A percentile compares a stretch with the other conserved stretches of the same genome.
These are phyloP conservation scores for Phortica variegata DNA, from an alignment of 1,140 invertebrate species.

Conservation along the genomic window DNA sequence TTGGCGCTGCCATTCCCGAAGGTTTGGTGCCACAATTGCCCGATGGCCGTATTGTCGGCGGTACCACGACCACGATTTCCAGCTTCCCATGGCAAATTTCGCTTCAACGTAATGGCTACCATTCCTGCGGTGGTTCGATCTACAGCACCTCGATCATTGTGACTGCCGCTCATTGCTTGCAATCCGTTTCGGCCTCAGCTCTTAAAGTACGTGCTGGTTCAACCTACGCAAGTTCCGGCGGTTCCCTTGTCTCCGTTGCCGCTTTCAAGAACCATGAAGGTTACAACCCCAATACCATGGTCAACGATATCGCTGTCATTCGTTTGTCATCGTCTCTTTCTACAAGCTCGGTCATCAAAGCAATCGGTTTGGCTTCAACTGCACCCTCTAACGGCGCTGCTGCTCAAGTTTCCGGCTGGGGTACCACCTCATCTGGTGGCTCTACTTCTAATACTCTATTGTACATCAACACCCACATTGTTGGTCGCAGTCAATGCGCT, in stretches of 20 bases:
- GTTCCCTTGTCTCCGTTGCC: conserved; percentile 27
- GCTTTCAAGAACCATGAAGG: conserved; percentile 35
- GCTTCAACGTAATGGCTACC: conserved; percentile 29
- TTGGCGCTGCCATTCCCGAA: conserved; percentile 15
- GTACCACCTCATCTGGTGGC: background rate
- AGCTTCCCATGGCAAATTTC: conserved; percentile 37
- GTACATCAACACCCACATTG: background rate
- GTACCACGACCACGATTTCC: conserved; percentile 17
- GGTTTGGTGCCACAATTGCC: conserved; percentile 12
- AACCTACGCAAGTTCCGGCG: conserved; percentile 14
- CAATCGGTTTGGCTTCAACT: conserved; percentile 12
- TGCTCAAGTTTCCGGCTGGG: conserved; percentile 50
- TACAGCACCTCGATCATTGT: conserved; percentile 57
- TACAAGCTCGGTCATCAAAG: conserved; percentile 10
- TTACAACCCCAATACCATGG: conserved; percentile 24
- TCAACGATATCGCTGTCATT: conserved; percentile 28
- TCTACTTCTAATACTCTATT: background rate
- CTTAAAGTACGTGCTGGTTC: conserved; percentile 32
- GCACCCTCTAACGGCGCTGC: conserved; percentile 22
- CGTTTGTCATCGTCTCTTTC: conserved; percentile 24
- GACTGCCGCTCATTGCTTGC: conserved; percentile 61
- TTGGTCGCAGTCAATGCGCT: background rate
- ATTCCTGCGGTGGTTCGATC: conserved; percentile 63
- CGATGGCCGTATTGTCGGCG: conserved; percentile 41
- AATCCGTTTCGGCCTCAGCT: background rate